Evolutionary conservation across 2,113 vertebrate species (phyloP).

Genomic region (Tyto alba): DNA sequence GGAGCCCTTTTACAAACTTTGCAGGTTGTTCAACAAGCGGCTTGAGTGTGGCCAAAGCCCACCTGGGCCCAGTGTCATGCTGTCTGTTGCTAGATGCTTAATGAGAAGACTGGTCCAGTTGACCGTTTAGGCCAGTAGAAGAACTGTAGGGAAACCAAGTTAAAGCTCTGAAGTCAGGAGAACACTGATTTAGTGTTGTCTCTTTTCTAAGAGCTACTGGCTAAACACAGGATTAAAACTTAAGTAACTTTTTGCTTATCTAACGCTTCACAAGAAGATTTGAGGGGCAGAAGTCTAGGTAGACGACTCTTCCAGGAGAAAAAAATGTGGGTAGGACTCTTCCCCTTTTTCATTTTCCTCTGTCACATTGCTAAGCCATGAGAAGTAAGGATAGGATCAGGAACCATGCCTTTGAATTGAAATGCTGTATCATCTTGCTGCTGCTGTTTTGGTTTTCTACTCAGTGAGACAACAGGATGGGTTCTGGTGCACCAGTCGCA

Average conservation of each 20-base stretch:
- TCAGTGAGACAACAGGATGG: fast-evolving
- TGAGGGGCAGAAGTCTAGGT: too few species aligned
- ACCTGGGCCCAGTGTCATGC: neutral
- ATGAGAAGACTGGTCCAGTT: too few species aligned
- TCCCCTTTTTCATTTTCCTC: neutral
- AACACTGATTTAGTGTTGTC: neutral
- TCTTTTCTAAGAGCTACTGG: neutral
- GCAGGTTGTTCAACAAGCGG: neutral
- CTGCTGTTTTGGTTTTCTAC: neutral
- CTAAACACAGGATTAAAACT: neutral
- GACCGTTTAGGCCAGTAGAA: neutral
- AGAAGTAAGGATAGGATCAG: neutral
- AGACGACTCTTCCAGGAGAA: neutral
- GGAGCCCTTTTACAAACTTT: neutral
- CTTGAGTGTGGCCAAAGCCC: neutral
- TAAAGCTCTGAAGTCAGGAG: neutral
- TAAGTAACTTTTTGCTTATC: neutral
- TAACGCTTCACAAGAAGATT: neutral
- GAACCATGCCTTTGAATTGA: neutral
- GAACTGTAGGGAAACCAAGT: neutral
- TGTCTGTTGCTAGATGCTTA: fast-evolving
- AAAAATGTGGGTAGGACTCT: neutral
- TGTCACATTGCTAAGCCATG: neutral
- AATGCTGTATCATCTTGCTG: neutral
- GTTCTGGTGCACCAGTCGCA: neutral